A percentile compares a stretch with the other conserved stretches of the same genome.
Conservation (phyloP, 2,113 vertebrate genomes). For the Edolisoma coerulescens region DNA sequence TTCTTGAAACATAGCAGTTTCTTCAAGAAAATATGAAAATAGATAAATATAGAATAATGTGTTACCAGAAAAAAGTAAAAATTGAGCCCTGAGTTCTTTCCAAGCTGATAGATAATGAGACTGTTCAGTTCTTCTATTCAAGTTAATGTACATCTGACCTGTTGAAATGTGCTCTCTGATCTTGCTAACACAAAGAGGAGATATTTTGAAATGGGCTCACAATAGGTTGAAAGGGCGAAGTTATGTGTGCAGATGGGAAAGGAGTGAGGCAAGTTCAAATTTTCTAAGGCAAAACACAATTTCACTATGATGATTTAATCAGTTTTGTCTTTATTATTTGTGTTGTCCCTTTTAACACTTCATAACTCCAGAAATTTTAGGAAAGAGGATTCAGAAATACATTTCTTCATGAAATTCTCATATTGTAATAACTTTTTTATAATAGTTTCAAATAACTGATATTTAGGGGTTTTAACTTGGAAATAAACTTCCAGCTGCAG, state of each 20-base stretch:
- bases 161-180: neutral
- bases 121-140: neutral
- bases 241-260: neutral
- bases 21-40: neutral
- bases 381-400: neutral
- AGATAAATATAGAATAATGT: neutral
- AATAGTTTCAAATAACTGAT: neutral
- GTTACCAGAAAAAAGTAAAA: neutral
- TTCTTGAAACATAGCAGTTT: neutral
- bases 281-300: neutral
- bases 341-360: neutral
- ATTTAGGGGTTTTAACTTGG: neutral
- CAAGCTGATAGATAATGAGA: neutral
- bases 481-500: neutral
- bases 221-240: neutral
- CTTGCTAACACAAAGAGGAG: neutral
- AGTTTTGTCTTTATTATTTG: neutral
- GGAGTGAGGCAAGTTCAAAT: neutral
- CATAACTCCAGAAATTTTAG: neutral
- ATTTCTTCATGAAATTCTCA: neutral
- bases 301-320: neutral
- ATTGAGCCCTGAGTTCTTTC: neutral
- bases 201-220: neutral
- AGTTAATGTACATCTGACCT: neutral
- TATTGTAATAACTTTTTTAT: fast-evolving